Percentiles rank a stretch among this genome's conserved stretches.
phyloP scores from a whole-genome alignment of 2,113 vertebrate species.

The Myotis davidii region DNA sequence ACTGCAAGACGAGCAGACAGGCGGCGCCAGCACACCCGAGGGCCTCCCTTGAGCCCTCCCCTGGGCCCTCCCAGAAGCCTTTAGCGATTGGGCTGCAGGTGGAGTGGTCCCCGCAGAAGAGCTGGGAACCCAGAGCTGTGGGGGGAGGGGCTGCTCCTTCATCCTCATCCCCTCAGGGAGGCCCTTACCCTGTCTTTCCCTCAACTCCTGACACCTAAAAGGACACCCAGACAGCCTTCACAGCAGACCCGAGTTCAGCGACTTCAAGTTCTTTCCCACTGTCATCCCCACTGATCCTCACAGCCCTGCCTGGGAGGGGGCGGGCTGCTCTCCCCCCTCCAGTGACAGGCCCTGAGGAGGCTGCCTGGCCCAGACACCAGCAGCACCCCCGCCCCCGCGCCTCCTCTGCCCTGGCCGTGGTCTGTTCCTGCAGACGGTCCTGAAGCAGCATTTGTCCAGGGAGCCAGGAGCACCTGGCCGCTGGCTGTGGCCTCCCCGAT shows the following conservation, averaged over 20 bases:
- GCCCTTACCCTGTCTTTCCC: neutral
- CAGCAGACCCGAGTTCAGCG: neutral
- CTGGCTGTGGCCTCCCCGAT: neutral
- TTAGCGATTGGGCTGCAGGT: neutral
- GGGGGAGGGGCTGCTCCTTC: neutral
- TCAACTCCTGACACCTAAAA: neutral
- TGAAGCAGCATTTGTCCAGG: neutral
- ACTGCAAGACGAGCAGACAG: neutral
- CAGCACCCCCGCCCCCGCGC: neutral
- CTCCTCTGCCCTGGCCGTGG: neutral
- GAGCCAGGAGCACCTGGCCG: neutral
- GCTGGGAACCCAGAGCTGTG: neutral
- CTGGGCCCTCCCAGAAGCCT: neutral
- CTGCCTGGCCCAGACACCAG: fast-evolving
- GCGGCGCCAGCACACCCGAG: neutral
- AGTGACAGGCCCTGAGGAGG: fast-evolving
- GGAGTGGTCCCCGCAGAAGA: neutral
- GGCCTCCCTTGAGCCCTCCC: neutral
- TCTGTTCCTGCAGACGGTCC: neutral
- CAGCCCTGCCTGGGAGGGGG: conserved; percentile 21
- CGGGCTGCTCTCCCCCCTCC: neutral
- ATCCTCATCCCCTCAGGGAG: neutral
- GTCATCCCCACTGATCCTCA: neutral
- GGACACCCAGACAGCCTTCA: neutral
- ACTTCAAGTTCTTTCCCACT: neutral